A percentile compares a stretch with the other conserved stretches of the same genome.
Conservation (phyloP, 2,113 vertebrate species). For the Ciconia boyciana region DNA sequence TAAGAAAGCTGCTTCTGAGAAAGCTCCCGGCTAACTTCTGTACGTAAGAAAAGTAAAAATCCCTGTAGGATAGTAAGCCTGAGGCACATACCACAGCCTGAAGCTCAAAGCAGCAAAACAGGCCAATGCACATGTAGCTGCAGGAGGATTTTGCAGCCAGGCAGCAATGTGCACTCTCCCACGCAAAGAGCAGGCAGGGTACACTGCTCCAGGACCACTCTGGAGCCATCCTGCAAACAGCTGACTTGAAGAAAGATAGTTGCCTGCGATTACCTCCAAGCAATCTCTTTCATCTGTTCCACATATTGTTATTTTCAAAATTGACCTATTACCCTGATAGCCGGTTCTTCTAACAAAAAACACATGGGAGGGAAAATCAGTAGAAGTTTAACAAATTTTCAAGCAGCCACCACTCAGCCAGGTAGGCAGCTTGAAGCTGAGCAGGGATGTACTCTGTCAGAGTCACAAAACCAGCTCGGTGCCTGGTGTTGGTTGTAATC, state of each 20-base stretch:
- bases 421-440: background rate
- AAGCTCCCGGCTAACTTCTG: background rate
- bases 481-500: background rate
- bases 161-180: background rate
- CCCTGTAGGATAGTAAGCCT: background rate
- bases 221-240: background rate
- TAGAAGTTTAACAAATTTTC: background rate
- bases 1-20: background rate
- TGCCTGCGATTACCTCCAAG: background rate
- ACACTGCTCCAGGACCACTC: background rate
- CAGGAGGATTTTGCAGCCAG: background rate
- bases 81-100: background rate
- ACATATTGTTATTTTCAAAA: background rate
- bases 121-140: background rate
- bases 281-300: background rate
- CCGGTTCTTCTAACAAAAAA: background rate
- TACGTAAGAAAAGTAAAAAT: background rate
- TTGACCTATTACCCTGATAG: background rate
- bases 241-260: background rate
- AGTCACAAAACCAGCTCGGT: background rate
- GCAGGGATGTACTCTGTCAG: background rate
- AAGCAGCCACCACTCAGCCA: background rate
- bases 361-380: background rate
- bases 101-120: slow-evolving; percentile 18
- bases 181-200: background rate